These are phyloP conservation scores for Baronia brevicornis DNA, from an alignment of 2,888 invertebrate genomes.

Conservation along the genomic window DNA sequence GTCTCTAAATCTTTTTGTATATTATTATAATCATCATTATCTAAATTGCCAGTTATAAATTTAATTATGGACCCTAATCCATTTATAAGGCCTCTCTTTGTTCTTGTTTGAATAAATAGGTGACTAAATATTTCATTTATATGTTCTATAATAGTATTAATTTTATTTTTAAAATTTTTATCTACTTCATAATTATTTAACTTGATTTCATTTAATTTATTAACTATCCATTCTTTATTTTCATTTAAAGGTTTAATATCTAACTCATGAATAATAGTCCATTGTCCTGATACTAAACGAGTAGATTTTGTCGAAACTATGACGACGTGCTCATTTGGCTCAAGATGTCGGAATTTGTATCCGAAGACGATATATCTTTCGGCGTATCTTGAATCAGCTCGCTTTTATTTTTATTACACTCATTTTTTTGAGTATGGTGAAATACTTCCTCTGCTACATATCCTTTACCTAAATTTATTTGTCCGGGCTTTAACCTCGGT, in stretches of 20 bases:
- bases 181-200: constrained; percentile 11
- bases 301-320: constrained; percentile 7
- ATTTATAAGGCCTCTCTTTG: constrained; percentile 17
- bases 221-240: constrained; percentile 6
- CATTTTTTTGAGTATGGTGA: no score
- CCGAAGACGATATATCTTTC: no score
- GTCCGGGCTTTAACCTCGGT: background rate
- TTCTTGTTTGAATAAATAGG: constrained; percentile 11
- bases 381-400: no score
- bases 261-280: constrained; percentile 13
- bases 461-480: constrained; percentile 5
- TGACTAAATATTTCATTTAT: constrained; percentile 12
- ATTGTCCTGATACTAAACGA: constrained; percentile 12
- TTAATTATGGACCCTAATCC: constrained; percentile 18
- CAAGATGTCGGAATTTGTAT: constrained; percentile 12
- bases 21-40: constrained; percentile 13
- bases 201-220: constrained; percentile 7
- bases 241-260: constrained; percentile 7
- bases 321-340: constrained; percentile 11
- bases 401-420: no score
- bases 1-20: constrained; percentile 10
- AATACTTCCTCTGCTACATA: no score
- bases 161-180: constrained; percentile 9
- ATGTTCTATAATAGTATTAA: constrained; percentile 14
- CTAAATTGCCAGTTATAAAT: constrained; percentile 18